Evolutionary conservation across 2,113 vertebrate species (phyloP), one percentile per base, ranked within the genome.

Genomic region (Erythrocebus patas): DNA sequence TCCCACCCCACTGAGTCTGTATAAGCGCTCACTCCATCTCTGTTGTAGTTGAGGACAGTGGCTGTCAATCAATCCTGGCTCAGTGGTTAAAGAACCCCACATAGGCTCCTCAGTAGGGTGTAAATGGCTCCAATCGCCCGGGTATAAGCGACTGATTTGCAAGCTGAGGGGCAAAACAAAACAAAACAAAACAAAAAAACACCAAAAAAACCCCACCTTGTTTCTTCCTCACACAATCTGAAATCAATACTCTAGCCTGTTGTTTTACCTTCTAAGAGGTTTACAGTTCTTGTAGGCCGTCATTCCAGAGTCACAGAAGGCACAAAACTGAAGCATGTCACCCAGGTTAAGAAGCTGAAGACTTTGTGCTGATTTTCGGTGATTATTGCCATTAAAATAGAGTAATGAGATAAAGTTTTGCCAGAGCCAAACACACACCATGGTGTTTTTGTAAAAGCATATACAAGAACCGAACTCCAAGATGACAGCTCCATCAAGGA

Each of bases 61-160:
- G 68, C 96, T 98, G 97, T 94, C 98, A 86, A 96, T 97, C 97
- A 95, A 59, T 87, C 45, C 85, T 32, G 2, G 38, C 84, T 89
- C 66, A 5, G 76, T 35, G 64, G 91, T 59, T 93, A 57, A 96
- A 87, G 94, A 96, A 75, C 75, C 59, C 82, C 30, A 40, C 4
- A 9, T 9, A 64, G 61, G 70, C 92, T 91, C 84, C 92, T 92
- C 83, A 18, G 88, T 59, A 66, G 93, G 90, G 92, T 85, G 85
- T 40, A 89, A 75, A 87, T 85, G 83, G 91, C 95, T 87, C 75
- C 66, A 61, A 66, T 3, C 23, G 38, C 89, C 45, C 75, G 92
- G 84, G 87, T n/a, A 76, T 61, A 82, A 94, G 72, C 35, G 76
- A 68, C 84, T 52, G 80, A 94, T 76, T 76, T 86, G 85, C 83